Evolutionary conservation across 2,113 vertebrate species (phyloP), one percentile per base, ranked within the genome.

Genomic region (Phyllostomus discolor): DNA sequence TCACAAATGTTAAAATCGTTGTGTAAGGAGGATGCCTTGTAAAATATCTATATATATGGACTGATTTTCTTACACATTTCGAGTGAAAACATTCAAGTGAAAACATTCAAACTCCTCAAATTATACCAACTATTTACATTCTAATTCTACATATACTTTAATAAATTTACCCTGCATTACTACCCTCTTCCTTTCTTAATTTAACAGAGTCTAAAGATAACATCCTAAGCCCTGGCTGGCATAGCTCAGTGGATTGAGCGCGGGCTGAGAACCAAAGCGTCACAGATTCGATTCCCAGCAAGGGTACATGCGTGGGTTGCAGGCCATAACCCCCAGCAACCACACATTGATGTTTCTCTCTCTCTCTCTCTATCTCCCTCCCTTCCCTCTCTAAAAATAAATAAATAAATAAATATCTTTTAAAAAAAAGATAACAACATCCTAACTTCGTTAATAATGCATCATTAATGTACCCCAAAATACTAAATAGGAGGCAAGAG

Each of bases 161-260:
- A 14, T 83, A 91, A 91, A 94, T 62, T 90, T 93, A 67, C 8
- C 76, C 57, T 83, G 1, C 9, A 28, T 80, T 12, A 57, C 24
- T 83, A 79, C 3, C 10, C 16, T 95, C 81, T 94, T 78, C 26
- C 52, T 94, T 93, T 95, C 73, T 57, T 90, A 95, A 89, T 91
- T 90, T 96, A 83, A 89, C 26, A 6, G 64, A 33, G 12, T 78
- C 87, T 97, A 89, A 95, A 96, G 95, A 85, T 92, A 96, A 62
- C 43, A 43, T 43, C 43, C 6, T 43, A 43, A 43, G 38, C 38
- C 38, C 38, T 41, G 38, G 38, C 38, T 41, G 38, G 38, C 38
- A 41, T 41, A 41, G 38, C 38, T 41, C 38, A 41, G 38, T 41
- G 38, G 38, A 41, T 41, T 41, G 38, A 41, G 38, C 4, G 38